Percentiles rank a stretch among this genome's conserved stretches.
These are phyloP conservation scores for Knipowitschia caucasica DNA, from an alignment of 2,797 vertebrate species.

Conservation along the genomic window DNA sequence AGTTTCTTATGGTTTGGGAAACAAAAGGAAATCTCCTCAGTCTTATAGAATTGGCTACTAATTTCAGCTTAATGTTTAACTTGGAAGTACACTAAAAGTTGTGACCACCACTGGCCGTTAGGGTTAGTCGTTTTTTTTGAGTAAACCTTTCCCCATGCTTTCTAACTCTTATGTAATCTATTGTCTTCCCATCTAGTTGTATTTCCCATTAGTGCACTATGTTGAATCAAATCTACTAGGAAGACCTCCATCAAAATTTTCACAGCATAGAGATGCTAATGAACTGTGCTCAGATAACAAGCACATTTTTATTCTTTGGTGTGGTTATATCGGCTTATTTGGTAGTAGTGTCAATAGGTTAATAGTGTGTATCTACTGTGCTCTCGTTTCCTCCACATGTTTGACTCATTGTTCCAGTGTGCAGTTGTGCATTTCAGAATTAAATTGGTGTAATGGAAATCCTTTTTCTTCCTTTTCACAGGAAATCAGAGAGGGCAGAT, in stretches of 20 bases:
- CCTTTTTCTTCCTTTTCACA: constrained; percentile 33
- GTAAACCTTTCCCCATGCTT: no score
- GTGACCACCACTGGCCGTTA: no score
- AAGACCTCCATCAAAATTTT: constrained; percentile 18
- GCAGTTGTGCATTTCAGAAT: background rate
- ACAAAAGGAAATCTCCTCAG: no score
- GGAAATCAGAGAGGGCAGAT: constrained; percentile 20
- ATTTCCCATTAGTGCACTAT: no score
- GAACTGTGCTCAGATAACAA: no score
- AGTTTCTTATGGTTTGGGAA: no score
- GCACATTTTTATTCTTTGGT: background rate
- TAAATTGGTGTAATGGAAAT: background rate
- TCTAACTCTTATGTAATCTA: no score
- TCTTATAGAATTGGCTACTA: background rate
- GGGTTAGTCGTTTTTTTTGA: no score
- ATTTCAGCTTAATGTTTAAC: constrained; percentile 32
- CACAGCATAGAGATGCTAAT: constrained; percentile 11
- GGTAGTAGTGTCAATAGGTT: background rate
- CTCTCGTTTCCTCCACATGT: background rate
- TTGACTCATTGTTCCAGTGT: background rate
- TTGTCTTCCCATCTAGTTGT: background rate
- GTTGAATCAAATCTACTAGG: no score
- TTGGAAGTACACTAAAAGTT: background rate
- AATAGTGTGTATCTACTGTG: constrained; percentile 12
- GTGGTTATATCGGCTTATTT: background rate